These are phyloP conservation scores for Nemopilema nomurai DNA, from an alignment of 30 jellyfish, hydroid and myxozoan species.

Conservation along the genomic window DNA sequence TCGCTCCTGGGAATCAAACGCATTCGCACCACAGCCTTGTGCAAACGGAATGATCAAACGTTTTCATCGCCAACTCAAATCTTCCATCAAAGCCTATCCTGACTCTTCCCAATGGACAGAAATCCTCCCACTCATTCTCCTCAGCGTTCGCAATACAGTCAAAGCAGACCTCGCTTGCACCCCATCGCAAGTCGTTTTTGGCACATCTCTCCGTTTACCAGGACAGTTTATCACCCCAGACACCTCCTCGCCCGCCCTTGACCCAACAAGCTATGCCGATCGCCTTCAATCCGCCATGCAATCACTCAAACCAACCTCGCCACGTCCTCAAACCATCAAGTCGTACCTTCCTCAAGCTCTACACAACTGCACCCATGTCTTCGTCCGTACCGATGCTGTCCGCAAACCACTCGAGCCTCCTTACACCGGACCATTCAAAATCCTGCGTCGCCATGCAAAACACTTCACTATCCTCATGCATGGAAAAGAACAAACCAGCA, in stretches of 20 bases:
- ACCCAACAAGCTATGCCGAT: slow-evolving; percentile 27
- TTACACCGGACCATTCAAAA: slow-evolving; percentile 43
- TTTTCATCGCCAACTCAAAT: slow-evolving; percentile 44
- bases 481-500: slow-evolving; percentile 51
- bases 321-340: slow-evolving; percentile 10
- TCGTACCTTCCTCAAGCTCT: slow-evolving; percentile 10
- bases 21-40: slow-evolving; percentile 37
- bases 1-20: slow-evolving; percentile 10
- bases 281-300: slow-evolving; percentile 39
- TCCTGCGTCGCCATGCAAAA: slow-evolving; percentile 22
- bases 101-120: slow-evolving; percentile 30
- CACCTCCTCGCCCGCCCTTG: not conserved
- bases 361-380: slow-evolving; percentile 36
- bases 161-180: slow-evolving; percentile 35
- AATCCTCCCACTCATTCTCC: slow-evolving; percentile 43
- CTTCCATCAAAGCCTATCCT: slow-evolving; percentile 41
- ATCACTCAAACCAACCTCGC: slow-evolving; percentile 14
- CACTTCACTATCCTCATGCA: slow-evolving; percentile 11
- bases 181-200: slow-evolving; percentile 38
- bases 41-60: slow-evolving; percentile 50
- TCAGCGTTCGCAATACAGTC: slow-evolving; percentile 45
- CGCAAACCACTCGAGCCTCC: slow-evolving; percentile 63
- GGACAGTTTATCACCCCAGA: slow-evolving; percentile 13
- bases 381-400: slow-evolving; percentile 51
- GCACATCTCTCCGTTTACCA: slow-evolving; percentile 17